Evolutionary conservation across 2,113 vertebrate species (phyloP).

Genomic region (Sturnira hondurensis): DNA sequence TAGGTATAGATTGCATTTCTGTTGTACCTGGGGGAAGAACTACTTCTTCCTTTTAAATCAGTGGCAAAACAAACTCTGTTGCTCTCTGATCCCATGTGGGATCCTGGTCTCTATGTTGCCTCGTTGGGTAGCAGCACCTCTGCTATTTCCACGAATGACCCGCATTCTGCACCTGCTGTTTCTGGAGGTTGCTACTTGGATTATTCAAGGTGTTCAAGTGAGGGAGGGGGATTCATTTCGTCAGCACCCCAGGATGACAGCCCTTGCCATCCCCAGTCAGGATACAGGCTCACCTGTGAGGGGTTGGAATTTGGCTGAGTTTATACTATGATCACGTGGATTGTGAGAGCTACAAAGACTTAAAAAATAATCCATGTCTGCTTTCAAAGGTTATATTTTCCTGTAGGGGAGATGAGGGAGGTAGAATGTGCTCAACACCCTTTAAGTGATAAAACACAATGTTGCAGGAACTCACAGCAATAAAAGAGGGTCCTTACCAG

Average conservation of each 20-base stretch:
- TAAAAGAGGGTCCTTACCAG: background rate
- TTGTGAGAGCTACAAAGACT: background rate
- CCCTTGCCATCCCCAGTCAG: background rate
- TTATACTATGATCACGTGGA: background rate
- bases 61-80: background rate
- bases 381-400: background rate
- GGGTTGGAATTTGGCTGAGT: background rate
- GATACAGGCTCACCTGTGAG: background rate
- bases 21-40: background rate
- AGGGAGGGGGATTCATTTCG: background rate
- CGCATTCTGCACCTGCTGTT: background rate
- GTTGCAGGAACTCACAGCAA: background rate
- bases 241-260: background rate
- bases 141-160: background rate
- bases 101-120: background rate
- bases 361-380: background rate
- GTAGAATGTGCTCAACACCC: background rate
- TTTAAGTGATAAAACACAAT: background rate
- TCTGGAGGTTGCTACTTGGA: accelerated
- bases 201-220: background rate
- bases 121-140: background rate
- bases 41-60: background rate
- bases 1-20: accelerated
- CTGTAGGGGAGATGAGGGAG: background rate
- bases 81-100: background rate